phyloP scores from a whole-genome alignment of 2,797 vertebrate species.

The Coccyzus lansbergi region DNA sequence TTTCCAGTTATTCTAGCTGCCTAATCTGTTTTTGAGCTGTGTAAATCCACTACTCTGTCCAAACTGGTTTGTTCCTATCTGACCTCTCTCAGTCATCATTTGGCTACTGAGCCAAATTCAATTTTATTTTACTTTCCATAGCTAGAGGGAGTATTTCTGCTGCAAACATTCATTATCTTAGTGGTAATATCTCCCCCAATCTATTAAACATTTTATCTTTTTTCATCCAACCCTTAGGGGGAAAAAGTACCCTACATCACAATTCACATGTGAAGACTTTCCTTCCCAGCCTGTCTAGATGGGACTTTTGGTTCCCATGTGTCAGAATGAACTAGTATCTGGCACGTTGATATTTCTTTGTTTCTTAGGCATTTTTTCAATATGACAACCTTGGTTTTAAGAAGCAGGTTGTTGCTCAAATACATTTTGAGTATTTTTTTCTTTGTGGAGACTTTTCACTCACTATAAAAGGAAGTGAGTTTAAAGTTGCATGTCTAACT shows the following conservation, averaged over 20 bases:
- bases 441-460: neutral
- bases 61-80: neutral
- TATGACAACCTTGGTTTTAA: neutral
- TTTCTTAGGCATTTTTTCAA: neutral
- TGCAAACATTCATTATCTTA: neutral
- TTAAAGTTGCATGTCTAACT: neutral
- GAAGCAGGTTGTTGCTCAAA: neutral
- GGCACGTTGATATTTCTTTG: neutral
- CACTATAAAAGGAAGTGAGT: neutral
- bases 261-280: neutral
- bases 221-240: neutral
- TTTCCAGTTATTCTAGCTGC: neutral
- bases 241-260: neutral
- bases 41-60: neutral
- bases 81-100: neutral
- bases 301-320: neutral
- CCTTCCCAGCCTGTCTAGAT: neutral
- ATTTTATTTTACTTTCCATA: neutral
- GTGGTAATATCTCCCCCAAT: neutral
- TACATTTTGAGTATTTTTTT: neutral
- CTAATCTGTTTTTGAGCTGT: neutral
- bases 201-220: neutral
- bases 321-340: neutral
- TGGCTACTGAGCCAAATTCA: neutral
- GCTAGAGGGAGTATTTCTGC: neutral